Evolutionary conservation across 2,888 invertebrate species (phyloP).

Genomic region (Drosophila incognita): DNA sequence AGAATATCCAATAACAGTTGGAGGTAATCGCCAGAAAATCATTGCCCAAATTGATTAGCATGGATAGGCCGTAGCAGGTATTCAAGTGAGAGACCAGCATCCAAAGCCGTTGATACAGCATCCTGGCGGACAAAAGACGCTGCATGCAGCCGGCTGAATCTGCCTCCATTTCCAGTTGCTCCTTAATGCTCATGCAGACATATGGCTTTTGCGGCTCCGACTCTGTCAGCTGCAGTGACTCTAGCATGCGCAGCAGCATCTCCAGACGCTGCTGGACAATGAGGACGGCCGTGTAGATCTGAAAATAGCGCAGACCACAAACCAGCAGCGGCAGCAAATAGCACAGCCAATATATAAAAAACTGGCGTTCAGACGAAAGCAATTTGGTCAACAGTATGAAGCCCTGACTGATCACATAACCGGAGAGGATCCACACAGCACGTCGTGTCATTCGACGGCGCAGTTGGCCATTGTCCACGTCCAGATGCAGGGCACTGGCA

Average conservation of each 20-base stretch:
- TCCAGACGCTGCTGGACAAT: conserved; percentile 78
- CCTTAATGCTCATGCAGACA: conserved; percentile 26
- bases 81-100: conserved; percentile 75
- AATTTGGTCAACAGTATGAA: conserved; percentile 66
- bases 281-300: conserved; percentile 73
- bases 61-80: conserved; percentile 80
- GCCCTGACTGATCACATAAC: conserved; percentile 67
- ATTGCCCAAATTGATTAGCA: conserved; percentile 82
- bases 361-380: conserved; percentile 24
- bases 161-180: conserved; percentile 19
- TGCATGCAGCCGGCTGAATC: conserved; percentile 45
- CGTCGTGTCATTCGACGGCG: conserved; percentile 40
- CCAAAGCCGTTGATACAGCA: conserved; percentile 83
- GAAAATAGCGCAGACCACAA: conserved; percentile 81
- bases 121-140: conserved; percentile 71
- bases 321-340: conserved; percentile 77
- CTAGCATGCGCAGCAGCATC: conserved; percentile 65
- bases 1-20: conserved; percentile 84
- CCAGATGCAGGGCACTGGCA: conserved; percentile 68
- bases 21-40: conserved; percentile 84
- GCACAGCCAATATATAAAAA: conserved; percentile 73
- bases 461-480: conserved; percentile 64
- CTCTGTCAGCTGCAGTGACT: conserved; percentile 51
- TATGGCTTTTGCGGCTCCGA: neutral
- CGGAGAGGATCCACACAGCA: conserved; percentile 56